These are phyloP conservation scores for Ciconia boyciana DNA, from an alignment of 2,113 vertebrate species.

Conservation along the genomic window DNA sequence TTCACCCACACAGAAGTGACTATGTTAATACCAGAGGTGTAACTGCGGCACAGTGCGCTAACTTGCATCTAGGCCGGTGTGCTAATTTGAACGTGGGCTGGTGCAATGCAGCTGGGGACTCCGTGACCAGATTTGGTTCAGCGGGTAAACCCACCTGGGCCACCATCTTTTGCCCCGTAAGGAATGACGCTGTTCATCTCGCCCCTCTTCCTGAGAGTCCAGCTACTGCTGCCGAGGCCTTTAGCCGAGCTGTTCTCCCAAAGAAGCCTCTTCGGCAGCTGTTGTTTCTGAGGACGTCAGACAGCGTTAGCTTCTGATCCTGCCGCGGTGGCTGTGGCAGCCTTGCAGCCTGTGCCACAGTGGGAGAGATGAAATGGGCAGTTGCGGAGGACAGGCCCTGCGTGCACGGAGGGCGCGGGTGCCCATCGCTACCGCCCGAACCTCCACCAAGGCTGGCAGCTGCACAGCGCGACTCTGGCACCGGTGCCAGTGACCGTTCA, in stretches of 20 bases:
- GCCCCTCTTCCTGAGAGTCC: not conserved
- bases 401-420: accelerated
- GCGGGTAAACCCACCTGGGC: too few species aligned
- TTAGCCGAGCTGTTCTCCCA: not conserved
- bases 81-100: not conserved
- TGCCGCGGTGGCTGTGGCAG: accelerated
- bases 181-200: not conserved
- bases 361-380: accelerated
- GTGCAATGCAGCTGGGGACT: not conserved
- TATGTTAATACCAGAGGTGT: not conserved
- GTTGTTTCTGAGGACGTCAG: accelerated
- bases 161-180: not conserved
- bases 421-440: accelerated
- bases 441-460: not conserved
- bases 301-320: accelerated
- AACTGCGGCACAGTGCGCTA: not conserved
- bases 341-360: not conserved
- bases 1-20: not conserved
- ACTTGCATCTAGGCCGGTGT: not conserved
- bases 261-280: not conserved
- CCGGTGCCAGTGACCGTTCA: too few species aligned
- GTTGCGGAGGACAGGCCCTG: accelerated
- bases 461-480: too few species aligned
- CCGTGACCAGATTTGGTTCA: too few species aligned
- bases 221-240: not conserved